Evolutionary conservation across 2,797 vertebrate genomes (phyloP).

Genomic region (Mormyrus hasselquistii): DNA sequence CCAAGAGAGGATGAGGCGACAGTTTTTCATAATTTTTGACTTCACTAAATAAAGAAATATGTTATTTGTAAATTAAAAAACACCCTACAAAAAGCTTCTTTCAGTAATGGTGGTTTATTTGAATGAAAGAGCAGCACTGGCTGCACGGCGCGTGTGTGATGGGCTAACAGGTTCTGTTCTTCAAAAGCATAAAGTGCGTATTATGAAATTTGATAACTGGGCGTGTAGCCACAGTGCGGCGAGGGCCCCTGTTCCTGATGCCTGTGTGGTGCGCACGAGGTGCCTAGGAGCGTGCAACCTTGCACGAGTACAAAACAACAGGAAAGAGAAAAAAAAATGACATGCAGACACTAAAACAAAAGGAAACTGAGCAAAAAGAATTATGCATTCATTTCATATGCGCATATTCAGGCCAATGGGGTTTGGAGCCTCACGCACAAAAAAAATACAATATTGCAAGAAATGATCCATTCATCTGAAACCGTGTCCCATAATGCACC

Average conservation of each 20-base stretch:
- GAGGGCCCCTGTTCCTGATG: neutral
- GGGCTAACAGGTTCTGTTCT: neutral
- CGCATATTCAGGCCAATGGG: constrained; percentile 55
- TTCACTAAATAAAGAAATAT: neutral
- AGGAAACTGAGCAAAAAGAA: constrained; percentile 25
- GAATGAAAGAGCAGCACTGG: neutral
- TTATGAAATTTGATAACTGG: neutral
- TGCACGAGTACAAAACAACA: neutral
- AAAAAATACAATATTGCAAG: constrained; percentile 27
- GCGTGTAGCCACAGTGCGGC: neutral
- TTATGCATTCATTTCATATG: constrained; percentile 45
- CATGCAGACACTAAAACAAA: neutral
- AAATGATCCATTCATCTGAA: constrained; percentile 36
- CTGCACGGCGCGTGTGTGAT: neutral
- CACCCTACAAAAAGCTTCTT: neutral
- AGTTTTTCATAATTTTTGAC: too few relatives aligned
- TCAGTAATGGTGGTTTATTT: neutral
- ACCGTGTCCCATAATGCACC: constrained; percentile 29
- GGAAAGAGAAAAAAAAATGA: neutral
- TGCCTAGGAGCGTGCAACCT: neutral
- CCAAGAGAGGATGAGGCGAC: neutral
- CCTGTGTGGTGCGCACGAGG: neutral
- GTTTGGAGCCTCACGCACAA: constrained; percentile 38
- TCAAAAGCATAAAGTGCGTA: neutral
- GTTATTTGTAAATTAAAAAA: neutral